These are phyloP conservation scores for Electrona antarctica DNA, from an alignment of 2,113 vertebrate genomes.

Conservation along the genomic window DNA sequence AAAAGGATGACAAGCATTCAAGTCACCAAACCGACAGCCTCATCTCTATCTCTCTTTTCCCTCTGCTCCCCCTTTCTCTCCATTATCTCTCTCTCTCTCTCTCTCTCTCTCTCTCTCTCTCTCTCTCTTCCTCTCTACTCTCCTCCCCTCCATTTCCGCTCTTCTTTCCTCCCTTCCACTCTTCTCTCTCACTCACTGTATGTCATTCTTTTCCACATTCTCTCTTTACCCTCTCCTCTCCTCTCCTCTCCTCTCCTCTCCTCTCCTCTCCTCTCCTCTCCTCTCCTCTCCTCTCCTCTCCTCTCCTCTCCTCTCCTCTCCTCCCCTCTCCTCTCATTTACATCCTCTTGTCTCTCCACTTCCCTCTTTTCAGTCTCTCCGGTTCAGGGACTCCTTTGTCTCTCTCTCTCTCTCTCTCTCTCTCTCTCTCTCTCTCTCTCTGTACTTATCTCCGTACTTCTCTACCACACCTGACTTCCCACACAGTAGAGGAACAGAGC, in stretches of 20 bases:
- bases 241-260: neutral
- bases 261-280: neutral
- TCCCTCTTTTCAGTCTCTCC: neutral
- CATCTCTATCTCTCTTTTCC: slow-evolving; percentile 43
- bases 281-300: slow-evolving; percentile 4
- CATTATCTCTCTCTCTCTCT: slow-evolving; percentile 3
- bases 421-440: neutral
- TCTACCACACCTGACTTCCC: slow-evolving; percentile 50
- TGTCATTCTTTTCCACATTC: neutral
- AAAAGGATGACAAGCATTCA: slow-evolving; percentile 71
- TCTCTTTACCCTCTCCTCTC: neutral
- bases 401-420: neutral
- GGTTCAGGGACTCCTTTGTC: neutral
- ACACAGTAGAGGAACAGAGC: slow-evolving; percentile 8
- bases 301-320: slow-evolving; percentile 5
- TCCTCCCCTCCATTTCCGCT: slow-evolving; percentile 7
- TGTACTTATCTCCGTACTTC: neutral
- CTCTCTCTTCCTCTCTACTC: slow-evolving; percentile 16
- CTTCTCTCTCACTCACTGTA: neutral
- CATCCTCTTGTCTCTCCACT: neutral
- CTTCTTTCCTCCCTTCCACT: slow-evolving; percentile 9
- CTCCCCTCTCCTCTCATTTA: neutral
- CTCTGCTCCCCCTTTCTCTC: neutral
- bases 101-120: slow-evolving; percentile 7
- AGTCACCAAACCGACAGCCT: slow-evolving; percentile 64